Conservation (phyloP, 2,888 invertebrate species). For the Cordilura impudica region DNA sequence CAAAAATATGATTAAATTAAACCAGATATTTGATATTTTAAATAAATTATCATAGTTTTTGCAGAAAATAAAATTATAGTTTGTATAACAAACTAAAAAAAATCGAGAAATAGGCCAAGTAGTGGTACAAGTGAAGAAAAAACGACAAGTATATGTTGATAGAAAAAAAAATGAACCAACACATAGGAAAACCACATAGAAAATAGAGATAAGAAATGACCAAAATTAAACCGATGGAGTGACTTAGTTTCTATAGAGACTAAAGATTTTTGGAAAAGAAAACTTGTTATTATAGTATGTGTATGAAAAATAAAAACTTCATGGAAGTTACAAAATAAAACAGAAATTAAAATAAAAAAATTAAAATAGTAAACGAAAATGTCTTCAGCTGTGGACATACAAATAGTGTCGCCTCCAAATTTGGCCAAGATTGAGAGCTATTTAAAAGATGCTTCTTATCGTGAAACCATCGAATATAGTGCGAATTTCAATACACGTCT, state of each 20-base stretch:
- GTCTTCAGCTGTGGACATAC: constrained; percentile 80
- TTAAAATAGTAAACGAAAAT: constrained; percentile 13
- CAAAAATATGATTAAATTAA: constrained; percentile 29
- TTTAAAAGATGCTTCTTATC: constrained; percentile 91
- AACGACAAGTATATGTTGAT: constrained; percentile 11
- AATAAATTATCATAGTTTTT: background rate
- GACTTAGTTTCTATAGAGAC: constrained; percentile 45
- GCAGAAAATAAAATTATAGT: background rate
- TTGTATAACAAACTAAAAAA: constrained; percentile 3
- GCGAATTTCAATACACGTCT: constrained; percentile 94
- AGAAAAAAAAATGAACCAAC: constrained; percentile 21
- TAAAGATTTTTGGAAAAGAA: background rate
- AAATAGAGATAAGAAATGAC: constrained; percentile 38
- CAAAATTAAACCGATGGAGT: constrained; percentile 41
- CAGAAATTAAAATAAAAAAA: background rate
- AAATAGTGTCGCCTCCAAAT: constrained; percentile 84
- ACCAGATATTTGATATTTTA: background rate
- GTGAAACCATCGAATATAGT: constrained; percentile 95
- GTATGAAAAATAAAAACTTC: background rate
- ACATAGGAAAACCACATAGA: background rate
- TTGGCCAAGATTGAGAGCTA: constrained; percentile 88
- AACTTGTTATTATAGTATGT: background rate
- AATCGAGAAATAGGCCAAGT: constrained; percentile 17
- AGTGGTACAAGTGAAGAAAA: constrained; percentile 5
- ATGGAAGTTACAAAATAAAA: background rate